Percentiles rank a stretch among this genome's conserved stretches.
Evolutionary conservation across 1,140 invertebrate species (phyloP).

Genomic region (Thaumatotibia leucotreta): DNA sequence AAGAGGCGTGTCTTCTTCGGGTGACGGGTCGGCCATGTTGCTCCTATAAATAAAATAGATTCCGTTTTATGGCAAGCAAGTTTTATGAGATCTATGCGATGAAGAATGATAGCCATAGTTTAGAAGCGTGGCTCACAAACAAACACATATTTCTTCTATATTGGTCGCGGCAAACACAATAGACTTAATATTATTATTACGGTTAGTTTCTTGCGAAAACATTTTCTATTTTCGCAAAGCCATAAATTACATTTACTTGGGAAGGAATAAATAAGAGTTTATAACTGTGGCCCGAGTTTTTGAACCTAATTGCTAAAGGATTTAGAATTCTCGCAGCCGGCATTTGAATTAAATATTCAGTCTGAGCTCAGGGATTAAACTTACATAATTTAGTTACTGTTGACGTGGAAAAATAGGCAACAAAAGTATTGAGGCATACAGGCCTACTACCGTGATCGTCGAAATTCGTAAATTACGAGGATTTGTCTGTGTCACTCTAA

Average conservation of each 20-base stretch:
- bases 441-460: no score
- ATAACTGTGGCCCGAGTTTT: not conserved
- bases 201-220: not conserved
- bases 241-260: not conserved
- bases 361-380: not conserved
- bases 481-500: no score
- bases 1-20: conserved; percentile 33
- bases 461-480: no score
- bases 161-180: not conserved
- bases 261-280: not conserved
- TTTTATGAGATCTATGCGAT: not conserved
- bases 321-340: not conserved
- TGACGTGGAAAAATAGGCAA: not conserved
- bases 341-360: not conserved
- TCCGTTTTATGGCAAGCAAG: conserved; percentile 6
- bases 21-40: conserved; percentile 45
- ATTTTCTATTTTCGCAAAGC: not conserved
- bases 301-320: not conserved
- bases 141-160: not conserved
- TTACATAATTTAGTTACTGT: not conserved
- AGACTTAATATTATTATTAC: not conserved
- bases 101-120: not conserved
- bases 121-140: not conserved
- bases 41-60: conserved; percentile 45
- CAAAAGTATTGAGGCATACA: not conserved